These are phyloP conservation scores for Dermatophagoides farinae DNA, from an alignment of 1,140 invertebrate species.

Conservation along the genomic window DNA sequence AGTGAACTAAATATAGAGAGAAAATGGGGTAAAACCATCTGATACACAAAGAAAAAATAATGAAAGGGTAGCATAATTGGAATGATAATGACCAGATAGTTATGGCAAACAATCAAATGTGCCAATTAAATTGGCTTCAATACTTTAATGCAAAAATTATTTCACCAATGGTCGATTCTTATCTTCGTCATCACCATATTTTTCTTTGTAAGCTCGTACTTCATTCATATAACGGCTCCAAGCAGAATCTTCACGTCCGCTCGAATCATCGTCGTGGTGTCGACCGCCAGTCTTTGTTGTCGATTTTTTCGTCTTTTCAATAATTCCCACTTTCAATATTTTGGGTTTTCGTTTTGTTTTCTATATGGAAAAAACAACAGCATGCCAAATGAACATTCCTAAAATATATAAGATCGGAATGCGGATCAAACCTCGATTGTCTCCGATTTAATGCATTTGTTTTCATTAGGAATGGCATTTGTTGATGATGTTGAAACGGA, in stretches of 20 bases:
- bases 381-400: neutral
- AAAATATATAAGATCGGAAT: neutral
- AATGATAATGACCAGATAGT: too few relatives aligned
- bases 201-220: constrained; percentile 73
- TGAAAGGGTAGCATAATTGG: too few relatives aligned
- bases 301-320: constrained; percentile 3
- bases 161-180: constrained; percentile 76
- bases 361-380: neutral
- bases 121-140: neutral
- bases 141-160: constrained; percentile 26
- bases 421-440: neutral
- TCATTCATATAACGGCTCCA: constrained; percentile 80
- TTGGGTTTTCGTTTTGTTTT: constrained; percentile 10
- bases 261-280: constrained; percentile 18
- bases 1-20: too few relatives aligned
- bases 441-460: too few relatives aligned
- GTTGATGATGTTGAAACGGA: neutral
- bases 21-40: too few relatives aligned
- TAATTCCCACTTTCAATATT: constrained; percentile 9
- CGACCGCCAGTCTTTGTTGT: constrained; percentile 21
- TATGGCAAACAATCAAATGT: too few relatives aligned
- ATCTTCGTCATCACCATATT: constrained; percentile 65
- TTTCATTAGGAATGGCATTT: too few relatives aligned
- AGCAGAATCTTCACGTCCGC: constrained; percentile 41
- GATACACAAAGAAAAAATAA: too few relatives aligned